Evolutionary conservation across 2,797 vertebrate species (phyloP).

Genomic region (Onychomys torridus): DNA sequence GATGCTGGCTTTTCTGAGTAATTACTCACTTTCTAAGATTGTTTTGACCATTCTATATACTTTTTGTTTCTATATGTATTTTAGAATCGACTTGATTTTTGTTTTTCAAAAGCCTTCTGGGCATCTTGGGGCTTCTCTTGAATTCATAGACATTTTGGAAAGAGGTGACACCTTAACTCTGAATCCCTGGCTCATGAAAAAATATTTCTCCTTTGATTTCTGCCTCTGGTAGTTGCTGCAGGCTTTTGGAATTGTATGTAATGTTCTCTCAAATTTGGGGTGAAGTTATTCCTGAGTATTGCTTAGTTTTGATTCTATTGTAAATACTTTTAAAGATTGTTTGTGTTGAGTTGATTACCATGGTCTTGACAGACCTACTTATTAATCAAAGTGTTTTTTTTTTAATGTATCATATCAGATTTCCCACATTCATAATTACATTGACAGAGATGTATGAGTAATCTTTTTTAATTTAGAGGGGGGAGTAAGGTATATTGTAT

Average conservation of each 20-base stretch:
- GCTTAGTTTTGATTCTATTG: background rate
- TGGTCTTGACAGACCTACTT: background rate
- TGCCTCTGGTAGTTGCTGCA: background rate
- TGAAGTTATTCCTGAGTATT: background rate
- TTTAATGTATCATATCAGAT: background rate
- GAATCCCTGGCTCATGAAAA: background rate
- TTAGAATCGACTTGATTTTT: slow-evolving; percentile 1
- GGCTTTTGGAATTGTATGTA: background rate
- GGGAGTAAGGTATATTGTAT: background rate
- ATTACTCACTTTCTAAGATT: background rate
- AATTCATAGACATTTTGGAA: background rate
- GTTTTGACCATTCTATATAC: background rate
- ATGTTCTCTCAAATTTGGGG: background rate
- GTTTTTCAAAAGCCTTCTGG: background rate
- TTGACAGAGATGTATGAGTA: background rate
- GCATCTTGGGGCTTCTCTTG: background rate
- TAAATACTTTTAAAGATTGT: background rate
- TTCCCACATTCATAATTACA: background rate
- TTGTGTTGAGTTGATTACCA: background rate
- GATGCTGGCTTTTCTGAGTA: background rate
- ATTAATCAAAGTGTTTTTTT: background rate
- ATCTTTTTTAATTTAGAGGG: background rate
- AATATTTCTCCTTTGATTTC: background rate
- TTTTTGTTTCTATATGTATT: background rate
- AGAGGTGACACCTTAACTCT: background rate